Conservation (phyloP, 2,888 invertebrate species). For the Torymus aiolomorphi region DNA sequence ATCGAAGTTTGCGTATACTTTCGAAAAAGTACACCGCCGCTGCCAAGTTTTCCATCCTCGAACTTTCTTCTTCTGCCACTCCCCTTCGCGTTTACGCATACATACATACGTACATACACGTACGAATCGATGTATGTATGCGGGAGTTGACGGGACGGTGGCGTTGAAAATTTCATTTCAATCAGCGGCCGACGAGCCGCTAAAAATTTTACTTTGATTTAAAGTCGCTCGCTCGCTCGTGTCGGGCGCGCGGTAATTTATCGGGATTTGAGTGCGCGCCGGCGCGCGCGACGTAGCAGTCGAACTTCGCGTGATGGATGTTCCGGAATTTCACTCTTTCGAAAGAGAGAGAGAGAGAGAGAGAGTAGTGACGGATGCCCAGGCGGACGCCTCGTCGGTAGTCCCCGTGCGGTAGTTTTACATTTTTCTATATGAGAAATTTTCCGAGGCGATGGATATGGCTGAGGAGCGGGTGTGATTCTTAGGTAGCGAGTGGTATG, state of each 20-base stretch:
- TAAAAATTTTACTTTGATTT: constrained; percentile 32
- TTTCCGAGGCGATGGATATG: too few species aligned
- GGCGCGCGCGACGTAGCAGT: not conserved
- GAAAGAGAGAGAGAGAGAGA: too few species aligned
- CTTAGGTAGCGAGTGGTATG: too few species aligned
- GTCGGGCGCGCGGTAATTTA: constrained; percentile 46
- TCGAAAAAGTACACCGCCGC: constrained; percentile 6
- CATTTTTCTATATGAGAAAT: too few species aligned
- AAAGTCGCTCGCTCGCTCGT: not conserved
- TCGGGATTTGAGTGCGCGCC: constrained; percentile 21
- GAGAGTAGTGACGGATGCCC: too few species aligned
- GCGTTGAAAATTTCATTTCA: constrained; percentile 45
- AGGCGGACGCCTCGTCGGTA: too few species aligned
- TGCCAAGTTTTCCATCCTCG: not conserved
- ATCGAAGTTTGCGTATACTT: constrained; percentile 22
- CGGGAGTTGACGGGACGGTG: not conserved
- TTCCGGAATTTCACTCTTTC: not conserved
- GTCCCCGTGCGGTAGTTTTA: too few species aligned
- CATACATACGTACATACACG: not conserved
- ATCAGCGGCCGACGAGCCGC: constrained; percentile 6
- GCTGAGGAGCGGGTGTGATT: too few species aligned
- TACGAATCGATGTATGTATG: too few species aligned
- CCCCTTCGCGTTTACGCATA: not conserved
- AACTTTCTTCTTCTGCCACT: constrained; percentile 4
- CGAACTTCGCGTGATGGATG: constrained; percentile 24